Percentiles rank a stretch among this genome's conserved stretches.
Evolutionary conservation across 2,888 invertebrate genomes (phyloP).

Genomic region (Sabellastarte sp.): DNA sequence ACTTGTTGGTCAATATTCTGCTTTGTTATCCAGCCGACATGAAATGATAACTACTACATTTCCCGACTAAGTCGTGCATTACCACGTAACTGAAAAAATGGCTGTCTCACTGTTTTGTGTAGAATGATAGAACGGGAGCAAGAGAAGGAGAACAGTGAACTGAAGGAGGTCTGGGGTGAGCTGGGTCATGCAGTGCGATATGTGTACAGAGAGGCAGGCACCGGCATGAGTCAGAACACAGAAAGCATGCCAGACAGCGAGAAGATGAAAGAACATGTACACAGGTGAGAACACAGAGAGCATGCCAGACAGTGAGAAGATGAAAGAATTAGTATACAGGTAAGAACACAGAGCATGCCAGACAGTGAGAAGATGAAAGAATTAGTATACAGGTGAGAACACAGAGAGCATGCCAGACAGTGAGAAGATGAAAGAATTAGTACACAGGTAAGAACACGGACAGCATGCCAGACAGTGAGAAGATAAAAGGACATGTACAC

Average conservation of each 20-base stretch:
- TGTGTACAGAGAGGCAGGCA: conserved; percentile 56
- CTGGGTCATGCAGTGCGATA: conserved; percentile 61
- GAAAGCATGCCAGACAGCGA: conserved; percentile 22
- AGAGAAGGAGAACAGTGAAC: conserved; percentile 59
- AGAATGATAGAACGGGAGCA: conserved; percentile 57
- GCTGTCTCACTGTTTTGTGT: conserved; percentile 8
- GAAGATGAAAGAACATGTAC: conserved; percentile 59
- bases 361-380: too few relatives aligned
- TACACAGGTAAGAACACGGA: conserved; percentile 19
- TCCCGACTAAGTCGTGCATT: neutral
- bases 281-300: too few relatives aligned
- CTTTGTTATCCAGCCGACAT: too few relatives aligned
- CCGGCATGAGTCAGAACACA: conserved; percentile 18
- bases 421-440: too few relatives aligned
- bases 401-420: too few relatives aligned
- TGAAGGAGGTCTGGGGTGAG: conserved; percentile 62
- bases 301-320: too few relatives aligned
- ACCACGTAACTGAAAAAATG: neutral
- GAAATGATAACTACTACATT: too few relatives aligned
- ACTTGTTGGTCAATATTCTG: too few relatives aligned
- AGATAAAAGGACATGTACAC: conserved; percentile 60
- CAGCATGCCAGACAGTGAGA: conserved; percentile 23
- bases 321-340: too few relatives aligned
- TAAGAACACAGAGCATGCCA: too few relatives aligned
- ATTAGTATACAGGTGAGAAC: too few relatives aligned